Evolutionary conservation across 2,113 vertebrate species (phyloP).

Genomic region (Oxyruncus cristatus): DNA sequence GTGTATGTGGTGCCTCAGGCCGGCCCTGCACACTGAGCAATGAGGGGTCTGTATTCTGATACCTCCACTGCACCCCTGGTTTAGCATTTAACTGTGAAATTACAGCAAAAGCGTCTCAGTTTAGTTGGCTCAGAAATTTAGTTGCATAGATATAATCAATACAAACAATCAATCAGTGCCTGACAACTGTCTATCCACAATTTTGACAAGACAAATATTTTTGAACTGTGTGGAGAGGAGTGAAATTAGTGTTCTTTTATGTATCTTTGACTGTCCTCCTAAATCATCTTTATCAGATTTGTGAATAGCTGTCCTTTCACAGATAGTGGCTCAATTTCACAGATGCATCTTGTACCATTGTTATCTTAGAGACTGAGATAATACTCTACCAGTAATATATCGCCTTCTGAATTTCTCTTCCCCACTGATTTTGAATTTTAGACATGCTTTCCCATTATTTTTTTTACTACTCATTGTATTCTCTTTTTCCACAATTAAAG

Average conservation of each 20-base stretch:
- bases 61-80: not conserved
- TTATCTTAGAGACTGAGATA: not conserved
- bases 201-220: not conserved
- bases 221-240: not conserved
- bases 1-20: not conserved
- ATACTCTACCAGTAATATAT: not conserved
- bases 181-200: not conserved
- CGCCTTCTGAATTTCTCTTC: not conserved
- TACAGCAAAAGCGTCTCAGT: not conserved
- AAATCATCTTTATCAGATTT: not conserved
- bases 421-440: not conserved
- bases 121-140: not conserved
- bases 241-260: not conserved
- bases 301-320: not conserved
- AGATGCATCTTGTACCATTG: not conserved
- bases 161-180: not conserved
- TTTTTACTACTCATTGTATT: not conserved
- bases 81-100: not conserved
- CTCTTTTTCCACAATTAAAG: not conserved
- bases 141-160: not conserved
- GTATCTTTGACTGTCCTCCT: not conserved
- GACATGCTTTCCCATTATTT: not conserved
- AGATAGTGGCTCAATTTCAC: not conserved
- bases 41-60: not conserved
- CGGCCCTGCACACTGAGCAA: not conserved